Evolutionary conservation across 2,797 vertebrate species (phyloP), one percentile per base, ranked within the genome.

Genomic region (Epinephelus awoara): DNA sequence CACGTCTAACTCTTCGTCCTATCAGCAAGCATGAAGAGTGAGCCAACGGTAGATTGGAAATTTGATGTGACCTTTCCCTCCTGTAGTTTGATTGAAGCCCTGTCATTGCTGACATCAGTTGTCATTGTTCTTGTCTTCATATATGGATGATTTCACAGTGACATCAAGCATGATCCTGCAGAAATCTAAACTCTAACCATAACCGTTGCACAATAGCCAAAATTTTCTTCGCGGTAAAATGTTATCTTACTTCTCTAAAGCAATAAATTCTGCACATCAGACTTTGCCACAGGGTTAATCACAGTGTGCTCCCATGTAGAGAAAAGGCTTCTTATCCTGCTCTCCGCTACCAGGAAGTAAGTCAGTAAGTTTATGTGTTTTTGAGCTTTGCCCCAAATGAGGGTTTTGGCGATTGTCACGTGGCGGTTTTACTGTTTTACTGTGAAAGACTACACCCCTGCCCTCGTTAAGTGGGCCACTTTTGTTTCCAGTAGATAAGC

Each of bases 401-500:
- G 70, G 7, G 11, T 17, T 40, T 64, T 40, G 61, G 44, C 1
- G 4, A 2, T 2, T 11, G 51, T 67, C 68, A 52, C 7, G 8
- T 25, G 23, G 13, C 8, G 49, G 7, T 29, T 29, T 29, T 29
- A 29, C 27, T 42, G 9, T 67, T 75, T 40, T 47, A 42, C 38
- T 10, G 49, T 47, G 58, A 69, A 69, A 70, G 15, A 8, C 44
- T 40, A 12, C 51, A 61, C 88, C 29, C 3, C 56, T 54, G 21
- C n/a, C 13, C n/a, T 56, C 9, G 12, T 73, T 59, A 25, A 73
- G 61, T 40, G 47, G 29, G 18, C 11, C 13, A 3, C 38, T 77
- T 81, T 71, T 14, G 27, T 75, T 83, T 77, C 29, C 21, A 72
- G 63, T 80, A 85, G 73, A 82, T 81, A 80, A 78, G 66, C 65